Evolutionary conservation across 2,888 invertebrate species (phyloP), one percentile per base, ranked within the genome.

Genomic region (Leucophenga montana): DNA sequence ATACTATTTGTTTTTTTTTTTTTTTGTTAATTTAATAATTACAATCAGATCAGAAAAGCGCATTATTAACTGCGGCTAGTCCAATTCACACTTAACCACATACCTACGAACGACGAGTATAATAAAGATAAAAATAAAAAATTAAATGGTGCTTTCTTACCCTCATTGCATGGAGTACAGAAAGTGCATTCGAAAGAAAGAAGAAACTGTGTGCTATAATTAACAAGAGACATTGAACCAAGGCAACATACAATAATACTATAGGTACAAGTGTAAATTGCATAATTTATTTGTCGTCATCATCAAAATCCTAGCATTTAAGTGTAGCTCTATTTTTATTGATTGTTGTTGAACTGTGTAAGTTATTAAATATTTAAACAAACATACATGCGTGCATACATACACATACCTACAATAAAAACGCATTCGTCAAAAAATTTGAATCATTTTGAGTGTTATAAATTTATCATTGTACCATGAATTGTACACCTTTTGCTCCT

Each of bases 401-500:
- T 18, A 64, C 61, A 70, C 53, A 50, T 18, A 64, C 61, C 68
- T 64, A 27, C 57, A 56, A 69, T 39, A 44, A 69, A 59, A 66
- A 50, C 67, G 44, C 68, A 67, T 71, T 67, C 50, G n/a, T 16
- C n/a, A 20, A 13, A 20, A 54, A 9, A 18, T 20, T 20, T 8
- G 8, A 39, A 5, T 39, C 39, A 39, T 39, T 39, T 64, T 48
- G 62, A 64, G 13, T 48, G 48, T 48, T 64, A 33, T 50, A 50
- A 50, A 16, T 31, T 59, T 59, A 64, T 64, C 46, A 48, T 64
- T 64, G 62, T 61, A 61, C 33, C 62, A 64, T 82, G 78, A 84
- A 46, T 84, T 79, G 78, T 75, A 80, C 76, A 77, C 82, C 82
- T 84, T 81, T 85, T 86, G 80, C 84, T 85, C 85, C 85, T 85